These are phyloP conservation scores for Prietella phreatophila DNA, from an alignment of 2,113 vertebrate genomes.

Conservation along the genomic window DNA sequence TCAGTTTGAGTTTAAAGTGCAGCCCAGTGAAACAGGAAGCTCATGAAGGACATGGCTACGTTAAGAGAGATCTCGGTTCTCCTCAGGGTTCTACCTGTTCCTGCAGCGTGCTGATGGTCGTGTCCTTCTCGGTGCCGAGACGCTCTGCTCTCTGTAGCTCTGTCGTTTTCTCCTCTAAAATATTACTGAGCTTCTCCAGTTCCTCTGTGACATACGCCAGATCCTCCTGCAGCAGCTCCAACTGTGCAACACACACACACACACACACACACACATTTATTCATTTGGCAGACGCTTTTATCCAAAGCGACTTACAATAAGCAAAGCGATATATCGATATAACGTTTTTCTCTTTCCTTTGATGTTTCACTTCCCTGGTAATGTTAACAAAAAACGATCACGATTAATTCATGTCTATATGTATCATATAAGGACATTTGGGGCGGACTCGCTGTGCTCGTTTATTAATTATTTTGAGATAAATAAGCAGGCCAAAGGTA, in stretches of 20 bases:
- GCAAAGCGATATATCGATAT: too few species aligned
- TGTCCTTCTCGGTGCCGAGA: conserved; percentile 75
- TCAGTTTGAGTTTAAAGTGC: neutral
- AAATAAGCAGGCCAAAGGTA: neutral
- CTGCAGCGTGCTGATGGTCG: conserved; percentile 75
- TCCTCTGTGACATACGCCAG: conserved; percentile 82
- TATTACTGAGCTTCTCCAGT: conserved; percentile 82
- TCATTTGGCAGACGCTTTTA: too few species aligned
- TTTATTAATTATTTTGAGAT: neutral
- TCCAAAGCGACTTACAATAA: too few species aligned
- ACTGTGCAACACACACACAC: conserved; percentile 65
- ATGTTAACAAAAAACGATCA: neutral
- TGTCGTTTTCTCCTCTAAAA: conserved; percentile 78
- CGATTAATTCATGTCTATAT: neutral
- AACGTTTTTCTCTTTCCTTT: neutral
- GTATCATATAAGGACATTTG: neutral
- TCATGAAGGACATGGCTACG: neutral
- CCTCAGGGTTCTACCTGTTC: conserved; percentile 71
- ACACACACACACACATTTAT: too few species aligned
- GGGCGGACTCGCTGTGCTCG: neutral
- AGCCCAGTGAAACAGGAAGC: neutral
- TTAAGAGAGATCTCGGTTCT: neutral
- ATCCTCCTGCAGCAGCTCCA: conserved; percentile 88
- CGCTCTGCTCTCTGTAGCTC: conserved; percentile 79
- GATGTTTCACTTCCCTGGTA: neutral